Evolutionary conservation across 2,888 invertebrate genomes (phyloP), one percentile per base, ranked within the genome.

Genomic region (Bibio marci): DNA sequence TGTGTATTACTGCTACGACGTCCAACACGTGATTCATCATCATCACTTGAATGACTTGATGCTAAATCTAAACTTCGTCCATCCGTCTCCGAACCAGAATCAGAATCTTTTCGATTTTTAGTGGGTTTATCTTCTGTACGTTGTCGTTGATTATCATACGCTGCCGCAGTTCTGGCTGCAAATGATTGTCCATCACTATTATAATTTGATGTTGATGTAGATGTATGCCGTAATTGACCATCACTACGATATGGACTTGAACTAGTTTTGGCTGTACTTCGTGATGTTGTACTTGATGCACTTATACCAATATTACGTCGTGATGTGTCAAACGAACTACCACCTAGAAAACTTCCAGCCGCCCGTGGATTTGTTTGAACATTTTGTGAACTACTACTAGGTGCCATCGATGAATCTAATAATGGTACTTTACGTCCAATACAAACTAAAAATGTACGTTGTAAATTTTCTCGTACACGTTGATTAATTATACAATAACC

Each of bases 31-130:
- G 76, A 74, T 52, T 79, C 79, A 46, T 79, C 79, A 47, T 94
- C 92, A 53, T 94, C 94, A 35, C 90, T 91, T 10, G 90, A 90
- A 64, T 94, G 94, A 55, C 91, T 91, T 36, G 92, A 92, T 12
- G 92, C 92, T 37, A 94, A 70, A 51, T 92, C 92, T 43, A 94
- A 66, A 50, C 83, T 83, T 30, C 85, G 70, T 3, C 82, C 85
- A 49, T 55, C 65, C 3, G 81, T 80, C 38, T 88, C 87, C 1
- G 83, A 82, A 50, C 90, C 88, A 1, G 80, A 80, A 55, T 83
- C 82, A 0, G 80, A 76, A 46, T 76, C 76, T 50, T 76, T 73
- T 45, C 57, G 58, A 0, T 58, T 51, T 1, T 57, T 50, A 25
- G 34, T 30, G 2, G 56, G 48, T 44, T 58, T 57, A 37, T 43